Percentiles rank a stretch among this genome's conserved stretches.
Conservation (phyloP, 2,888 invertebrate species). For the Hipparchia semele region DNA sequence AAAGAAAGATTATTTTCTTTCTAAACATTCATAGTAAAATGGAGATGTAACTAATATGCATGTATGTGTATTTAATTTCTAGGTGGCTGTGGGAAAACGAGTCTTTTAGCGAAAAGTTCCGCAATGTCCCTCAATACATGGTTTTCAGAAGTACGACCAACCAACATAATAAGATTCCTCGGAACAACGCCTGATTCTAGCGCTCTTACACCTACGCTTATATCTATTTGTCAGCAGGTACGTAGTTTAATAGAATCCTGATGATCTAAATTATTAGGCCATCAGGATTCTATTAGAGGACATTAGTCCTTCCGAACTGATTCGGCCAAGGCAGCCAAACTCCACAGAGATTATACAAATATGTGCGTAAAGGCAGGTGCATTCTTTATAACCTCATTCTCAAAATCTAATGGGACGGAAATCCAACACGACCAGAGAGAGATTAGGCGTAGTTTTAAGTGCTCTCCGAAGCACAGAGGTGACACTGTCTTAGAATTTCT, state of each 20-base stretch:
- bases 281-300: too few relatives aligned
- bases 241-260: conserved; percentile 24
- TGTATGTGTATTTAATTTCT: conserved; percentile 13
- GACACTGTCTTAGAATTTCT: too few relatives aligned
- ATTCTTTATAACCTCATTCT: too few relatives aligned
- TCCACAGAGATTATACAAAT: neutral
- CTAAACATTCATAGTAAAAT: neutral
- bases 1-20: neutral
- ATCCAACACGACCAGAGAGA: too few relatives aligned
- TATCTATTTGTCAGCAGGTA: conserved; percentile 97
- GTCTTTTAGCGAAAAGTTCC: conserved; percentile 95
- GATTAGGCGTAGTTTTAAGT: too few relatives aligned
- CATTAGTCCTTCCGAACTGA: too few relatives aligned
- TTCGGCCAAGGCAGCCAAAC: too few relatives aligned
- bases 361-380: too few relatives aligned
- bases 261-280: neutral
- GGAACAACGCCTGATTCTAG: conserved; percentile 99
- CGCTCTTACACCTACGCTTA: conserved; percentile 95
- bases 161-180: conserved; percentile 95
- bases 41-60: too few relatives aligned
- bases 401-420: too few relatives aligned
- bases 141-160: conserved; percentile 89
- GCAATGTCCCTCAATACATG: conserved; percentile 89
- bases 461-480: too few relatives aligned
- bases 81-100: conserved; percentile 99